Evolutionary conservation across 2,113 vertebrate species (phyloP), one percentile per base, ranked within the genome.

Genomic region (Sisor rabdophorus): DNA sequence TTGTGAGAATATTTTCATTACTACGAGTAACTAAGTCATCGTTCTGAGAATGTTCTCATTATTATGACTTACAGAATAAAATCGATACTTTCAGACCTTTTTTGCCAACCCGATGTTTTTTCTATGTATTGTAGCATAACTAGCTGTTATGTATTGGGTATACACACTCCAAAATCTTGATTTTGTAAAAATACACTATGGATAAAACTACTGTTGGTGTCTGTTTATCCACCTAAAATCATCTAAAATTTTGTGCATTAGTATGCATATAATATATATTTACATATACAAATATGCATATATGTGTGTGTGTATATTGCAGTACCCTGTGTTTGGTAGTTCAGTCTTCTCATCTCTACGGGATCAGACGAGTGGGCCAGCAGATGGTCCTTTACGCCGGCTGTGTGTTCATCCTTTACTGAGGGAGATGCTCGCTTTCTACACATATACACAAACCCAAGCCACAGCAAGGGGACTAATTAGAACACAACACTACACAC

Each of bases 271-370:
- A n/a, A 47, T 61, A 17, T 40, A 2, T 52, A 53, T 65, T 28
- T 52, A 50, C 36, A 72, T 79, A 64, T 17, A 55, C 47, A 53
- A 44, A 48, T 76, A 10, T 17, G 6, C 56, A 11, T 77, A 44
- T 53, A 16, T 55, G 60, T 67, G 44, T 79, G 47, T 71, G 63
- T 68, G 75, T 13, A 28, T 24, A 75, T 44, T 36, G 52, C 20
- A 82, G 67, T 93, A 94, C 97, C 96, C 94, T 95, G 95, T 47
- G 96, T 98, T 86, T 97, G 97, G 85, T 94, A 96, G 90, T 96
- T 97, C 79, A 98, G 93, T 61, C 97, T 90, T 72, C 95, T 92
- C 95, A 98, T 93, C 89, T 98, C 97, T 77, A 98, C 96, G 0
- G 96, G 97, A 81, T 99, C 97, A 0, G 94, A 94, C 1, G 93